Evolutionary conservation across 2,888 invertebrate genomes (phyloP).

Genomic region (Charanyca ferruginea): DNA sequence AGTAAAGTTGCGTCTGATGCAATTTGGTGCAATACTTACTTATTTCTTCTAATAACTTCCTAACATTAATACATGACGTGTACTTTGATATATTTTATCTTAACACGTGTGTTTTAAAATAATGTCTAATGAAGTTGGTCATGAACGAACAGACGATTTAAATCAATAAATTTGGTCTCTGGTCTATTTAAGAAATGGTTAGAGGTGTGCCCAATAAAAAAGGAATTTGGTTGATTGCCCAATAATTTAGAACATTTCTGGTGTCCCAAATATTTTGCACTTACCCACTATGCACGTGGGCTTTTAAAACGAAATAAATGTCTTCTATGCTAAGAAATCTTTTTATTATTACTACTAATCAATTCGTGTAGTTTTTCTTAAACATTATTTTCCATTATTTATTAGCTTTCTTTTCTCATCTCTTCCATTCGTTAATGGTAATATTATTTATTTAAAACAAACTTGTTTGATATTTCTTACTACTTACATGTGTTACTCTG

Average conservation of each 20-base stretch:
- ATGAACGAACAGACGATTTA: constrained; percentile 1
- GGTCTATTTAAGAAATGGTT: neutral
- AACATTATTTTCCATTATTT: neutral
- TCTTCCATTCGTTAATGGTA: neutral
- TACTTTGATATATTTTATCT: neutral
- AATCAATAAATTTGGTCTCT: neutral
- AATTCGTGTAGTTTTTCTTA: neutral
- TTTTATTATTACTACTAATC: no score
- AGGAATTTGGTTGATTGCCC: constrained; percentile 26
- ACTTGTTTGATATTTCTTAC: constrained; percentile 9
- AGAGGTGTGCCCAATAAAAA: constrained; percentile 15
- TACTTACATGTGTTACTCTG: no score
- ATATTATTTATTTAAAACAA: constrained; percentile 4
- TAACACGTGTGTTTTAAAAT: constrained; percentile 7
- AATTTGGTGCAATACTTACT: constrained; percentile 31
- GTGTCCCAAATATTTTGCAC: constrained; percentile 34
- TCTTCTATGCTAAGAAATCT: no score
- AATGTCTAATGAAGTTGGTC: neutral
- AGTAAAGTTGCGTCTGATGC: constrained; percentile 36
- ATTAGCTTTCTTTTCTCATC: neutral
- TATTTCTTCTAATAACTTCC: constrained; percentile 2
- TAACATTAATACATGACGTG: constrained; percentile 6
- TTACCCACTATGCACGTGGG: neutral
- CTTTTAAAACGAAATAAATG: no score
- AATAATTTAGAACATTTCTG: constrained; percentile 19